These are phyloP conservation scores for Spea multiplicata DNA, from an alignment of 2,113 vertebrate genomes.

Conservation along the genomic window DNA sequence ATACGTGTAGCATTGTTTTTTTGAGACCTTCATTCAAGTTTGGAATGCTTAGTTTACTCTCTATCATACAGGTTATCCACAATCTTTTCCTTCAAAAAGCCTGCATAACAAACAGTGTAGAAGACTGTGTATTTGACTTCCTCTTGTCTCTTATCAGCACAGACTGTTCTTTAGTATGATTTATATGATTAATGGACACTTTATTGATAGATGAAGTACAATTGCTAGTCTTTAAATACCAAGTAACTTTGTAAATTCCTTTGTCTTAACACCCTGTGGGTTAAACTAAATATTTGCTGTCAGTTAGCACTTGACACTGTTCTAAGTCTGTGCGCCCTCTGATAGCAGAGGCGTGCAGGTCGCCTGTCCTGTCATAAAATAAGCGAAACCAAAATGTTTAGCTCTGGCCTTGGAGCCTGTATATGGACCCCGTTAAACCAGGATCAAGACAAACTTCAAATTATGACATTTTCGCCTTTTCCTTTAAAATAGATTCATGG, in stretches of 20 bases:
- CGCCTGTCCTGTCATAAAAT: slow-evolving; percentile 14
- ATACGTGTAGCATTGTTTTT: too few relatives aligned
- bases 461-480: neutral
- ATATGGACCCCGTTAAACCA: neutral
- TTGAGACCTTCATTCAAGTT: too few relatives aligned
- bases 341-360: slow-evolving; percentile 12
- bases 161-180: neutral
- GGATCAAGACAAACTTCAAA: neutral
- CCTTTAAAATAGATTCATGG: too few relatives aligned
- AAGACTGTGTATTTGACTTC: slow-evolving; percentile 12
- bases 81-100: neutral
- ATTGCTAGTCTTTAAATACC: slow-evolving; percentile 25
- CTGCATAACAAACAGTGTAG: neutral
- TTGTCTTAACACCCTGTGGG: slow-evolving; percentile 40
- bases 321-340: neutral
- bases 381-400: neutral
- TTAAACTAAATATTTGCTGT: slow-evolving; percentile 33
- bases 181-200: slow-evolving; percentile 40
- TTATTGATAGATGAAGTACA: slow-evolving; percentile 44
- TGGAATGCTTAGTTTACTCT: neutral
- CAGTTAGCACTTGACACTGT: slow-evolving; percentile 42
- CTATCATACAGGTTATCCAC: neutral
- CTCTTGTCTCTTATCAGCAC: slow-evolving; percentile 35
- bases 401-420: neutral
- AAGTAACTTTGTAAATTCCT: slow-evolving; percentile 30